These are phyloP conservation scores for Neoseiulus cucumeris DNA, from an alignment of 1,140 invertebrate species.

Conservation along the genomic window DNA sequence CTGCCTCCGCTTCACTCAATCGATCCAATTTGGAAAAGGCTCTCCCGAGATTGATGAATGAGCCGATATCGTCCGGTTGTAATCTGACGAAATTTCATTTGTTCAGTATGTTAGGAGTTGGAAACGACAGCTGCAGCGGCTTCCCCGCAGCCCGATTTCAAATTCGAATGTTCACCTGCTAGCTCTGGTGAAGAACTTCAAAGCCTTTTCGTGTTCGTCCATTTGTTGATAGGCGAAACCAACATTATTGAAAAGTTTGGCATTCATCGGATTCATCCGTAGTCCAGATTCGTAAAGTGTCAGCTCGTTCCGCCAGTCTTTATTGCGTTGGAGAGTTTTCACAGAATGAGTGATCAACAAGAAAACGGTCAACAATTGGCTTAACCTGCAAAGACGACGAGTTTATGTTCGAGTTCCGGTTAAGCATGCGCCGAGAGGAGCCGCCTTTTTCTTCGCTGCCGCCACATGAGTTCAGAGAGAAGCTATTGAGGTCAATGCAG, in stretches of 20 bases:
- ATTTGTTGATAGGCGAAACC: constrained; percentile 79
- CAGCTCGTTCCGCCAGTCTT: constrained; percentile 52
- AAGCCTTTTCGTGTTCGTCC: constrained; percentile 56
- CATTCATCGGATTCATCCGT: constrained; percentile 72
- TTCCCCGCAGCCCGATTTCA: background rate
- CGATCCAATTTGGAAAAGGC: background rate
- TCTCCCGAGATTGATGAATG: background rate
- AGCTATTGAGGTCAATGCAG: no score
- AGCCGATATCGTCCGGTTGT: constrained; percentile 1
- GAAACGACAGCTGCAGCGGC: background rate
- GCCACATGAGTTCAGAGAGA: no score
- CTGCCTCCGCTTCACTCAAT: background rate
- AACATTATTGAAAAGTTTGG: constrained; percentile 90
- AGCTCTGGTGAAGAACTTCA: constrained; percentile 76
- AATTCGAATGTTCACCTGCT: constrained; percentile 33
- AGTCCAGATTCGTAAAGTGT: constrained; percentile 76
- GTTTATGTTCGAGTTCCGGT: no score
- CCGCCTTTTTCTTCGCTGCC: no score
- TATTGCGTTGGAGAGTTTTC: background rate
- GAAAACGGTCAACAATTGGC: no score
- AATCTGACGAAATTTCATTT: background rate
- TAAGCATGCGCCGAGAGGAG: no score
- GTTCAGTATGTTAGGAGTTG: background rate
- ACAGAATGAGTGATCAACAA: background rate
- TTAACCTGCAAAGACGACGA: no score